Base-by-base conservation (phyloP, 2,888 invertebrate genomes). In the Drosophila dives region DNA sequence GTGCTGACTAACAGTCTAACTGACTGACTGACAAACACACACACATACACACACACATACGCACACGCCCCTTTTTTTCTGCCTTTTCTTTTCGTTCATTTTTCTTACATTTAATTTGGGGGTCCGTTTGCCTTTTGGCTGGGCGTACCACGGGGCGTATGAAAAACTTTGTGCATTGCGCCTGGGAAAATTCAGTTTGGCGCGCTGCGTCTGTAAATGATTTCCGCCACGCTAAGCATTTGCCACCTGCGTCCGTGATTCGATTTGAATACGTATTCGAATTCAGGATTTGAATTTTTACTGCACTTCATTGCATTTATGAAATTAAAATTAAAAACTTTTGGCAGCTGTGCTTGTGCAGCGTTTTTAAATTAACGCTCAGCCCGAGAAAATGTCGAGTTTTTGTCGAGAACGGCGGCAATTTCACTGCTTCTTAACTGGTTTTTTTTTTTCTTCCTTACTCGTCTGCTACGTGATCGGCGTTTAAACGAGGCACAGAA, bases 391-490 rank as follows among this genome's bases (percentile, higher is more conserved):
- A 15, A 15, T 42, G n/a, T 56, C 20, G 32, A 40, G 20, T 48
- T 29, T 38, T 53, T 60, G 73, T 70, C 42, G 36, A 12, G 34
- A 33, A 69, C 10, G 71, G 83, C 75, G 74, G 80, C 77, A 68
- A 68, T 72, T 75, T 62, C 61, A 33, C 29, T 53, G 50, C 64
- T 56, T 48, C 36, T 55, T 8, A 26, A 5, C 5, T 26, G 4
- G 5, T 12, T 61, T 42, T 45, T 60, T 54, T 56, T 59, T 65
- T 73, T 49, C 15, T 45, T 45, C 8, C 23, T 8, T 23, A 8
- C 4, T 45, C 8, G 86, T 86, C 89, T 89, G 88, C 76, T 85
- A 89, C 86, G 86, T 89, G 86, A 78, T 63, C 61, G 33, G 89
- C 73, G 70, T 86, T 68, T 53, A 55, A 63, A 58, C 65, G 53